Evolutionary conservation across 2,797 vertebrate genomes (phyloP).

Genomic region (Chaenodraco wilsoni): DNA sequence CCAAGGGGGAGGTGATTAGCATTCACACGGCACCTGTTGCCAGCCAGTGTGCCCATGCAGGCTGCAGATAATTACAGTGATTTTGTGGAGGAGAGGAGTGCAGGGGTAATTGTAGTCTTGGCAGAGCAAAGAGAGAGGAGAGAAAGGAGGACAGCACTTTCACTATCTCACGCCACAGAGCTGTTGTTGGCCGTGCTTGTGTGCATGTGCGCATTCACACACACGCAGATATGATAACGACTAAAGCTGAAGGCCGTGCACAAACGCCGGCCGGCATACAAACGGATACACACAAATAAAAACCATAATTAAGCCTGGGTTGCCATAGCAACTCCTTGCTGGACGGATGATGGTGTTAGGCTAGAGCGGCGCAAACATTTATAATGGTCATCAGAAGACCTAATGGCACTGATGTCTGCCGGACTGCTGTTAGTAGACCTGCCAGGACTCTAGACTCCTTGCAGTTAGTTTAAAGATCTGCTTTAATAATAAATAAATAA

Average conservation of each 20-base stretch:
- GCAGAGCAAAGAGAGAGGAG: constrained; percentile 70
- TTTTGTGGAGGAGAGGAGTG: constrained; percentile 80
- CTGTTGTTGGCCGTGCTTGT: constrained; percentile 43
- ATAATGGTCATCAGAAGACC: constrained; percentile 72
- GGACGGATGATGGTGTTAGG: constrained; percentile 60
- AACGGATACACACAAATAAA: constrained; percentile 51
- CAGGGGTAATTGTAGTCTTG: constrained; percentile 86
- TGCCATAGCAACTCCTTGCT: constrained; percentile 78
- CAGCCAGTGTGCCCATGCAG: constrained; percentile 79
- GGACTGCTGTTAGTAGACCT: constrained; percentile 51
- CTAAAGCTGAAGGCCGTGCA: constrained; percentile 34
- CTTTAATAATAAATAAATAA: constrained; percentile 57
- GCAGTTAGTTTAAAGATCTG: constrained; percentile 48
- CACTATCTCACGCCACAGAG: constrained; percentile 66
- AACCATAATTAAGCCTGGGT: constrained; percentile 81
- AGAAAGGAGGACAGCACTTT: constrained; percentile 69
- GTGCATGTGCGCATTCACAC: background rate
- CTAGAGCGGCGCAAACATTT: constrained; percentile 73
- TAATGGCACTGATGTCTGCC: constrained; percentile 70
- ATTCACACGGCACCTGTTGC: constrained; percentile 87
- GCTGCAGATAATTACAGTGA: constrained; percentile 87
- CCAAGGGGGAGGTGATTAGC: constrained; percentile 75
- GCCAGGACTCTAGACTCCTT: constrained; percentile 51
- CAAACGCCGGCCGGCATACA: constrained; percentile 13
- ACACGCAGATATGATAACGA: constrained; percentile 9